Evolutionary conservation across 2,888 invertebrate species (phyloP), one percentile per base, ranked within the genome.

Genomic region (Anagyrus pseudococci): DNA sequence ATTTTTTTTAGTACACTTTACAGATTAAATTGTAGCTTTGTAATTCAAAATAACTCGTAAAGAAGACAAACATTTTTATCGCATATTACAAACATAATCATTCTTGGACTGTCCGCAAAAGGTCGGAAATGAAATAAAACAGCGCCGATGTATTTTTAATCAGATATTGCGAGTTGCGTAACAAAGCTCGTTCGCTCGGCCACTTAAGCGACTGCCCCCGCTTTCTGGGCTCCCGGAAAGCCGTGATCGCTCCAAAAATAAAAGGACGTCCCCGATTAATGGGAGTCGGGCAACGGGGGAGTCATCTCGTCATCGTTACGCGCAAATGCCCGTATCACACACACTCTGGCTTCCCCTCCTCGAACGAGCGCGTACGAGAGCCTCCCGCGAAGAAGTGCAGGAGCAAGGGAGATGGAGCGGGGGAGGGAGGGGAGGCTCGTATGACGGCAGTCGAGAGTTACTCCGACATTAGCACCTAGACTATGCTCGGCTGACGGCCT

Each of bases 251-350:
- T 57, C 61, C 58, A 65, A 65, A 65, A 65, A 58, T 62, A 65
- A 65, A 62, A 53, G 60, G 65, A 19, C 62, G 65, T 56, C 61
- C 55, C 52, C 58, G 56, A 52, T 64, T 54, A 50, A 61, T 58
- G 53, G 54, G 54, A 57, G 44, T 58, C 29, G 49, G 57, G 61
- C 57, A 54, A 58, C 65, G 61, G n/a, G n/a, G n/a, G n/a, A n/a
- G n/a, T n/a, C n/a, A 61, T 60, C 64, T 23, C 56, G 17, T n/a
- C n/a, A n/a, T n/a, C n/a, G 25, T 48, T 20, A n/a, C 52, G 43
- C 23, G 61, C 55, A 47, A 64, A 64, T 59, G 56, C 46, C 52
- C 7, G 7, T 33, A 8, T 33, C 13, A 33, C 33, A 13, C 33
- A 13, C 33, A 33, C 33, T 6, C 33, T 33, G 6, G 33, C 13